Evolutionary conservation across 2,113 vertebrate species (phyloP), one percentile per base, ranked within the genome.

Genomic region (Kobus ellipsiprymnus): DNA sequence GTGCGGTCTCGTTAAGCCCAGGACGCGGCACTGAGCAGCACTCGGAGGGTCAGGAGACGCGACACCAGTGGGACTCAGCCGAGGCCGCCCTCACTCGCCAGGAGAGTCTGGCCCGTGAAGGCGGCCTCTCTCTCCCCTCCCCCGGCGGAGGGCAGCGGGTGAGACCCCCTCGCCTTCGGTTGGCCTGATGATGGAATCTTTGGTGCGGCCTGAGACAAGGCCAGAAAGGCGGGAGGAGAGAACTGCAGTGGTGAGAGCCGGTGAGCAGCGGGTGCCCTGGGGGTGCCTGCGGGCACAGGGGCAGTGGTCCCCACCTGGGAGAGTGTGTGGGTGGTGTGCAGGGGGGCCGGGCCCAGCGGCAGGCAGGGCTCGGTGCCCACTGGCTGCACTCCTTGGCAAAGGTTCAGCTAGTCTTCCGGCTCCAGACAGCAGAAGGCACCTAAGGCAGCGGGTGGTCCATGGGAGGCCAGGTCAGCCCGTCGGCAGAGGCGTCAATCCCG

Each of bases 361-460:
- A 40, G 6, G 87, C 54, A n/a, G 95, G 80, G 86, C 29, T 46
- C 62, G 33, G 1, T 25, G 96, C 95, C 80, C 46, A 4, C 33
- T 40, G 91, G 92, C 80, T 57, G 78, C 3, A 48, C 94, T 92
- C 86, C 97, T 91, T 91, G 90, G 97, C 96, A 48, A 82, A 96
- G 19, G 81, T 93, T 40, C 77, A 48, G 96, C 95, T 55, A 21
- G 91, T 89, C 95, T 96, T 97, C 95, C 94, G 33, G 97, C 96
- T 98, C 83, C 96, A 94, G 71, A n/a, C 95, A 96, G 98, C 98
- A 97, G 98, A 99, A 99, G 98, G 99, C 98, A 99, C 99, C 99
- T 99, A 98, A 80, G 99, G 99, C 98, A 98, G 98, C 84, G 50
- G 98, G 98, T 6, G 96, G 97, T 97, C 98, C 98, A 94, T 87